Percentiles rank a stretch among this genome's conserved stretches.
Evolutionary conservation across 2,797 vertebrate species (phyloP).

Genomic region (Hippocampus kuda): DNA sequence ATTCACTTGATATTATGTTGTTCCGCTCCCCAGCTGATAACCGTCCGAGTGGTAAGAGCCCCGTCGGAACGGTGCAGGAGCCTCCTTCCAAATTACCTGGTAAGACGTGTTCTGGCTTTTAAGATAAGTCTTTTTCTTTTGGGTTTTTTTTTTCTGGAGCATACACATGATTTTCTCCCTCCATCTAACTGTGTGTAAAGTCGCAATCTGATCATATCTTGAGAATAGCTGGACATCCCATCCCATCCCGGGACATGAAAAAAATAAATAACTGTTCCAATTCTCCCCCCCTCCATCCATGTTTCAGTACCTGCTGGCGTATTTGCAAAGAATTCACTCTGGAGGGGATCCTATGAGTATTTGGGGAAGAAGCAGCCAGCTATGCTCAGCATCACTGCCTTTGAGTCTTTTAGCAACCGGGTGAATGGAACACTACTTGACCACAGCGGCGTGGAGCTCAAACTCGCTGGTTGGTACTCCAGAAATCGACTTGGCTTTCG

Average conservation of each 20-base stretch:
- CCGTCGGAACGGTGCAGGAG: slow-evolving; percentile 79
- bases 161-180: too few species aligned
- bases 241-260: background rate
- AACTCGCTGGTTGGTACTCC: slow-evolving; percentile 74
- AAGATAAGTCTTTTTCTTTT: background rate
- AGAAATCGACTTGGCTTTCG: background rate
- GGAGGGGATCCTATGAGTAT: slow-evolving; percentile 97
- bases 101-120: slow-evolving; percentile 38
- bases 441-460: slow-evolving; percentile 91
- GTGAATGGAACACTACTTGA: slow-evolving; percentile 95
- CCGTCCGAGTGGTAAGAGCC: slow-evolving; percentile 79
- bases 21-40: slow-evolving; percentile 74
- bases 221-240: background rate
- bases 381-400: slow-evolving; percentile 89
- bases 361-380: slow-evolving; percentile 95
- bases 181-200: too few species aligned
- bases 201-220: background rate
- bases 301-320: slow-evolving; percentile 83
- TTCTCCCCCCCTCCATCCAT: background rate
- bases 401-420: slow-evolving; percentile 76
- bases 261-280: background rate
- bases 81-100: slow-evolving; percentile 79
- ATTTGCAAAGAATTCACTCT: slow-evolving; percentile 93
- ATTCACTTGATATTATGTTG: slow-evolving; percentile 3
- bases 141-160: too few species aligned